Base-by-base conservation (phyloP, 2,113 vertebrate species). In the Sciurus niger region DNA sequence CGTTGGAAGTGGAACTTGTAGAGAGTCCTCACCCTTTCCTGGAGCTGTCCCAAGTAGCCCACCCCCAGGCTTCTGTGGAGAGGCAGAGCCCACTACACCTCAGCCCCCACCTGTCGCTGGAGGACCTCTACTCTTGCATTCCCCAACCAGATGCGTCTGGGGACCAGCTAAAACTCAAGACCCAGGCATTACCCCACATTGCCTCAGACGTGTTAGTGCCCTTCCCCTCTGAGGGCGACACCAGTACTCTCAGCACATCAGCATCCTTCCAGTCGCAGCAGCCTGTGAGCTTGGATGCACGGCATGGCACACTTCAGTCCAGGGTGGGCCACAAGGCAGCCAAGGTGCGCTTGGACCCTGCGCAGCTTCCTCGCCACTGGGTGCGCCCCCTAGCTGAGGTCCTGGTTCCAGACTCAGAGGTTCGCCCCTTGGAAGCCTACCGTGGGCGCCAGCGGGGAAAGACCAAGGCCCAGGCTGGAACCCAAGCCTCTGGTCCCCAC, bases 341-440 rank as follows among this genome's bases (percentile, higher is more conserved):
- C 0, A 24, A 94, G 25, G 82, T 30, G 11, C 97, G 37, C 77
- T 89, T 98, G 91, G 87, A 98, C 10, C 94, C 84, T 0, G 34
- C 82, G 9, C 53, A 28, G 16, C 17, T 97, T 0, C 98, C 98
- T 1, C 4, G 25, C 58, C 97, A 84, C 51, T 96, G 97, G 83
- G 74, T 99, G 86, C 8, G 60, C 18, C 98, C 98, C 0, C 46
- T 88, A 20, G 98, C 98, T 7, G 97, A 98, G 94, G 97, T 99
- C 70, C 25, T 98, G 83, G 97, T 58, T 25, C 46, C 92, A 4
- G 84, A 78, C 2, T 4, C 43, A 0, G 28, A 70, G 40, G 12
- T 0, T 4, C 28, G 6, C 24, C 60, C 60, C 20, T 48, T 92
- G 60, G 80, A 96, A 48, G 32, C 78, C 67, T 97, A 86, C 51